Base-by-base conservation (phyloP, 2,888 invertebrate genomes). In the Scaptodrosophila latifasciaeformis region DNA sequence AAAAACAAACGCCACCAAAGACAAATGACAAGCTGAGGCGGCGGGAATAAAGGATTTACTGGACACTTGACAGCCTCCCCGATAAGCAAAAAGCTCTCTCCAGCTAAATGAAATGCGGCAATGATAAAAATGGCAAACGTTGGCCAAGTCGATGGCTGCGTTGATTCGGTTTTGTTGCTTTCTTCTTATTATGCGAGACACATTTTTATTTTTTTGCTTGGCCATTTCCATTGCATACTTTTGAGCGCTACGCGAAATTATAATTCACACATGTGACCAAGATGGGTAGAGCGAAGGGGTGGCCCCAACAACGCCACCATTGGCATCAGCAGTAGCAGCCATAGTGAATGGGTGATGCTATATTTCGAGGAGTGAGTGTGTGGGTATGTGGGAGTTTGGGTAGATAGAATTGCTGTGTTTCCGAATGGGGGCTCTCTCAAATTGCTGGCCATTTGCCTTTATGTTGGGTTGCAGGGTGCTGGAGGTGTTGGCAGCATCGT, bases 211-310 rank as follows among this genome's bases (percentile, higher is more conserved):
- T 45, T 65, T 65, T 66, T 34, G 34, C 15, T 34, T 34, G 13
- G n/a, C n/a, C 34, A 13, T 34, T 78, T 67, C 67, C 52, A 53
- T 62, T 71, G 65, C 64, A 50, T 64, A 57, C 75, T 78, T 78
- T 75, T 75, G 79, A 69, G 67, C 64, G 68, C 79, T 70, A 70
- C 70, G 70, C 79, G 72, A 81, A 81, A 79, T 81, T 81, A 79
- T 78, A 78, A 78, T 78, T 82, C 82, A 80, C 82, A 78, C 82
- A 78, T 78, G 81, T 62, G 79, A 75, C 81, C 79, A 63, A 27
- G n/a, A n/a, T n/a, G n/a, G n/a, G n/a, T n/a, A n/a, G n/a, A n/a
- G 35, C 56, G 43, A 47, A n/a, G n/a, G n/a, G n/a, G n/a, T n/a
- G n/a, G n/a, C n/a, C n/a, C 21, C 19, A 42, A 10, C 44, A 24